Evolutionary conservation across 2,888 invertebrate species (phyloP), one percentile per base, ranked within the genome.

Genomic region (Cheilosia soror): DNA sequence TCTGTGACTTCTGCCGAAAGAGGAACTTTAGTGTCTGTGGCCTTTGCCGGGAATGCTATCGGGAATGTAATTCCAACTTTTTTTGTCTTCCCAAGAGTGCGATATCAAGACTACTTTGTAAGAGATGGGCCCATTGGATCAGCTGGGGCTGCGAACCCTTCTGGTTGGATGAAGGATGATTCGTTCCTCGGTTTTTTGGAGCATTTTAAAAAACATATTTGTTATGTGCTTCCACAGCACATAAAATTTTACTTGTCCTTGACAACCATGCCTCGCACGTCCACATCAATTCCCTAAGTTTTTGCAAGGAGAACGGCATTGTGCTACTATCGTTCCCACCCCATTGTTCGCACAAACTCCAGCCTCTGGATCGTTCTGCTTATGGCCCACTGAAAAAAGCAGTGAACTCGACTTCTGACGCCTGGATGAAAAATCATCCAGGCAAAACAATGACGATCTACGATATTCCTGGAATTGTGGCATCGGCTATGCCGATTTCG

Each of bases 361-460:
- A 85, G 42, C 90, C 89, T 0, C 15, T 90, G 0, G 89, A 89
- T 69, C 29, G 88, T 29, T 85, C 88, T 40, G 89, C 87, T 4
- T 88, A 63, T 71, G 89, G 89, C 2, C 89, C 89, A 0, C 77
- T 89, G 0, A 90, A 90, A 83, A 89, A 89, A 76, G 80, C 76
- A 7, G 13, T 89, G 15, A 89, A 89, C 62, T 29, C 87, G 6
- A 77, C 89, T 0, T 84, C 87, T 42, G 89, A 89, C 69, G 88
- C 58, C 0, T 90, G 89, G 89, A 88, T 90, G 88, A 53, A 87
- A 60, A 89, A 33, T 29, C 33, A 90, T 25, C 89, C 89, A 1
- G 90, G 89, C 1, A 87, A 87, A 72, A 88, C 89, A 0, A 89
- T 90, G 88, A 62, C 88, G 0, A 90, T 89, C 2, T 89, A 90